Conservation (phyloP, 2,797 vertebrate species). For the Perodicticus potto region DNA sequence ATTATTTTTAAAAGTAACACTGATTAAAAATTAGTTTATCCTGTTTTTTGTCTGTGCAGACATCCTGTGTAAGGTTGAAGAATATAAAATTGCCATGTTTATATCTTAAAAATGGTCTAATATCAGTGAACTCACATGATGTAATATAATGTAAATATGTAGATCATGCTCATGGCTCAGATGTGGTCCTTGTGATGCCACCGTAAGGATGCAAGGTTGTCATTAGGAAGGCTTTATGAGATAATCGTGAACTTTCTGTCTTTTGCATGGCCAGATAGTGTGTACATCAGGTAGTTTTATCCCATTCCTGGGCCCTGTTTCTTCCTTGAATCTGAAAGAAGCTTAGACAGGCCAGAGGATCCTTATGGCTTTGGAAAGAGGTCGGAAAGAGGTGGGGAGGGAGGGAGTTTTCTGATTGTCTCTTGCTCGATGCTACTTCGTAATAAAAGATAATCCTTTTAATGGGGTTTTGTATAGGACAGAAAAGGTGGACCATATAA, state of each 20-base stretch:
- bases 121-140: not conserved
- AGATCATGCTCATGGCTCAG: not conserved
- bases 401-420: no score
- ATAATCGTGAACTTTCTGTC: not conserved
- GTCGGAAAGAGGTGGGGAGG: not conserved
- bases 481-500: not conserved
- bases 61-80: not conserved
- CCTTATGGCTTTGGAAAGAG: not conserved
- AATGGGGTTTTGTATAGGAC: not conserved
- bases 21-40: constrained; percentile 24
- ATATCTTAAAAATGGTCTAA: not conserved
- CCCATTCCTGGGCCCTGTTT: not conserved
- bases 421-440: not conserved
- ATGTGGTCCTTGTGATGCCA: not conserved
- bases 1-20: not conserved
- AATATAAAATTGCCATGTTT: not conserved
- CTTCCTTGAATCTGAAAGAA: not conserved
- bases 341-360: not conserved
- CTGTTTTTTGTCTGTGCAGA: not conserved
- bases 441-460: not conserved
- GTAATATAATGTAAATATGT: not conserved
- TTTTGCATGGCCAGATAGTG: not conserved
- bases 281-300: not conserved
- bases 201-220: not conserved
- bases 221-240: not conserved